Percentiles rank a stretch among this genome's conserved stretches.
These are phyloP conservation scores for Herpailurus yagouaroundi DNA, from an alignment of 2,113 vertebrate species.

Conservation along the genomic window DNA sequence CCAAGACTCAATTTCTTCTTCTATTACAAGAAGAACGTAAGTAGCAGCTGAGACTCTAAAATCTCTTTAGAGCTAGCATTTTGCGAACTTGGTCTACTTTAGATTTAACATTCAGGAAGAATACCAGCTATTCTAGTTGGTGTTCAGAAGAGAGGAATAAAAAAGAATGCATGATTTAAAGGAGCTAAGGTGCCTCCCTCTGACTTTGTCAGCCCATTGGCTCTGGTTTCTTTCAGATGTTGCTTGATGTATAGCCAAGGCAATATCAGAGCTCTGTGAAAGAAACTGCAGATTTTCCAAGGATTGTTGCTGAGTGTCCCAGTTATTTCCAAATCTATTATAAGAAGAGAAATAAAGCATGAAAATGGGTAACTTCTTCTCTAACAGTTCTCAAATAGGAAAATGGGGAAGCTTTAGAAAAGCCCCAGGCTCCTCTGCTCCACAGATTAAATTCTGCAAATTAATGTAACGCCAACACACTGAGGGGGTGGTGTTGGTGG, in stretches of 20 bases:
- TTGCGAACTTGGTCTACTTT: not conserved
- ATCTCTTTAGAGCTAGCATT: not conserved
- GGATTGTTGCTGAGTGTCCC: not conserved
- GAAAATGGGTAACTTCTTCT: slow-evolving; percentile 1
- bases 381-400: not conserved
- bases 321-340: slow-evolving; percentile 61
- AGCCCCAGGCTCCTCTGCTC: not conserved
- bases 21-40: not conserved
- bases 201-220: not conserved
- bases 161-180: not conserved
- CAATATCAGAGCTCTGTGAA: not conserved
- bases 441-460: slow-evolving; percentile 18
- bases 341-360: slow-evolving; percentile 38
- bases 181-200: not conserved
- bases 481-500: not conserved
- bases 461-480: not conserved
- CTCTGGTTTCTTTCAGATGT: not conserved
- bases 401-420: not conserved
- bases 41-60: not conserved
- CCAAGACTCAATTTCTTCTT: not conserved
- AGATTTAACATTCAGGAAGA: not conserved
- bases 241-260: not conserved
- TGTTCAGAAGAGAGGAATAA: not conserved
- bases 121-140: not conserved
- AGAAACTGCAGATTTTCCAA: not conserved